Evolutionary conservation across 2,888 invertebrate species (phyloP).

Genomic region (Lasioglossum pauxillum): DNA sequence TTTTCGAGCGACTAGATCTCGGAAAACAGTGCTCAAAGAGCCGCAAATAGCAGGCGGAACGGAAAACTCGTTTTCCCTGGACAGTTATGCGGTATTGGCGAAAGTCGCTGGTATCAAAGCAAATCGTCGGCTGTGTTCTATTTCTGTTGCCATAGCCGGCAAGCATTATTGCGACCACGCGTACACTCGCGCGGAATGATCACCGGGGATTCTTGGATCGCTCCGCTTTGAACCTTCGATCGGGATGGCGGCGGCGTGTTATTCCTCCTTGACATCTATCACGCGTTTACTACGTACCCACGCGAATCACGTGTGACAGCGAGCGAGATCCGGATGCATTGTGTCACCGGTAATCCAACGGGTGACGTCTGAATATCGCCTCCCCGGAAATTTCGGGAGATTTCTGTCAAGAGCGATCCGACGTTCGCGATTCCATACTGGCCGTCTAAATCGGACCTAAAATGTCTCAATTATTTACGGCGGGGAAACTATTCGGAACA

Average conservation of each 20-base stretch:
- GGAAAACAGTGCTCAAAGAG: slow-evolving; percentile 9
- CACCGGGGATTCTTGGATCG: slow-evolving; percentile 43
- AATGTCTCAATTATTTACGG: neutral
- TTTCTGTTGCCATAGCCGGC: slow-evolving; percentile 30
- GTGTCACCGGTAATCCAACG: slow-evolving; percentile 41
- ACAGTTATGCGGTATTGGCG: slow-evolving; percentile 19
- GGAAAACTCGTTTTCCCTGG: slow-evolving; percentile 16
- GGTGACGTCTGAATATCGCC: slow-evolving; percentile 43
- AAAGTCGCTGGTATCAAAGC: slow-evolving; percentile 24
- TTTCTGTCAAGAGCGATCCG: neutral
- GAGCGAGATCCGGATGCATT: slow-evolving; percentile 25
- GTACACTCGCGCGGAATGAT: slow-evolving; percentile 51
- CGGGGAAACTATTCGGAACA: neutral
- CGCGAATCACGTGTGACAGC: slow-evolving; percentile 30
- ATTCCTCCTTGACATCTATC: slow-evolving; percentile 62
- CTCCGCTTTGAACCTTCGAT: slow-evolving; percentile 64
- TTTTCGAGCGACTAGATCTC: neutral
- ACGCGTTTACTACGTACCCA: slow-evolving; percentile 55
- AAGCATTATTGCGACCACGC: slow-evolving; percentile 45
- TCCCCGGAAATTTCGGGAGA: slow-evolving; percentile 10
- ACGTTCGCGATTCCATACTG: neutral
- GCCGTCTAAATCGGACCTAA: neutral
- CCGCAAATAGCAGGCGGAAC: neutral
- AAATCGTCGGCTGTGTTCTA: slow-evolving; percentile 23
- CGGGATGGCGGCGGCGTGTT: slow-evolving; percentile 44